A percentile compares a stretch with the other conserved stretches of the same genome.
Evolutionary conservation across 2,888 invertebrate genomes (phyloP).

Genomic region (Drosophila histrio): DNA sequence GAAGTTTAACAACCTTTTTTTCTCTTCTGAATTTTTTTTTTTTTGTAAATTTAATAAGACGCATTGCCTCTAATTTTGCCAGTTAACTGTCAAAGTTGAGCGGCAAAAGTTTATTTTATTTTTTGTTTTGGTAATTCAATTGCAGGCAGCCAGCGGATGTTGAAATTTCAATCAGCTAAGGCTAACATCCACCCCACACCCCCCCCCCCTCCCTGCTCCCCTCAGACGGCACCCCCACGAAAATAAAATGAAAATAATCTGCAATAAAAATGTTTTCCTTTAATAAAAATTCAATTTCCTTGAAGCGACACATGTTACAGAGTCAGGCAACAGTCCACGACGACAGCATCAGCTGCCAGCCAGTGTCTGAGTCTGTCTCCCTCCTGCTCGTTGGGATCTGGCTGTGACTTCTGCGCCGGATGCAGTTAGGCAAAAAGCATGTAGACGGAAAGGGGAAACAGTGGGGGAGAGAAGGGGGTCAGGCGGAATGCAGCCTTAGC

Average conservation of each 20-base stretch:
- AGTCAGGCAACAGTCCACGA: conserved; percentile 28
- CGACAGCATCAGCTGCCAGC: conserved; percentile 48
- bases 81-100: conserved; percentile 36
- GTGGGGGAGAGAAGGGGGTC: neutral
- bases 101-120: conserved; percentile 14
- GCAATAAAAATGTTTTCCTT: conserved; percentile 81
- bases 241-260: conserved; percentile 75
- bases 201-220: neutral
- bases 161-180: conserved; percentile 68
- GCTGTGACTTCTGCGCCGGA: conserved; percentile 41
- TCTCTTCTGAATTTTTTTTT: neutral
- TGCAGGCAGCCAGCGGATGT: conserved; percentile 53
- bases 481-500: neutral
- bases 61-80: conserved; percentile 8
- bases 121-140: conserved; percentile 55
- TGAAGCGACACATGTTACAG: conserved; percentile 77
- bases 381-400: neutral
- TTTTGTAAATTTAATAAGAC: conserved; percentile 60
- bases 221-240: too few relatives aligned
- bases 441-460: neutral
- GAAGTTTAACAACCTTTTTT: conserved; percentile 13
- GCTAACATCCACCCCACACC: neutral
- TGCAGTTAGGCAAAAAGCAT: conserved; percentile 67
- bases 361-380: neutral
- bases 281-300: conserved; percentile 82